A percentile compares a stretch with the other conserved stretches of the same genome.
These are phyloP conservation scores for Disparrhopalites patrizii DNA, from an alignment of 2,888 invertebrate genomes.

Conservation along the genomic window DNA sequence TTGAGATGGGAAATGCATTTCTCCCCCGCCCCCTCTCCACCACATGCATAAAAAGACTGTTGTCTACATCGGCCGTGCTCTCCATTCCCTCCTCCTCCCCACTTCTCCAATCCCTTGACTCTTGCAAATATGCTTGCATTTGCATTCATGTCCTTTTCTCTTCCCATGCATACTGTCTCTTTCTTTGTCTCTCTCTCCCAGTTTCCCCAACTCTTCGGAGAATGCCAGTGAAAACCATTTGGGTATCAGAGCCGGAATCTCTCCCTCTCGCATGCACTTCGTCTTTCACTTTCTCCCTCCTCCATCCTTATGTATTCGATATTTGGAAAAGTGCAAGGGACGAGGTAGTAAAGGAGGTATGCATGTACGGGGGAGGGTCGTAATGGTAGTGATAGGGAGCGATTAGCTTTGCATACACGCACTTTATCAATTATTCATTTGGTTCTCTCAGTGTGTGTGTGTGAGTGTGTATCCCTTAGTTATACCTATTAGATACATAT, in stretches of 20 bases:
- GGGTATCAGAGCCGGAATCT: no score
- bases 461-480: no score
- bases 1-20: no score
- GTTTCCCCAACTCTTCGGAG: no score
- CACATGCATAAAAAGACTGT: no score
- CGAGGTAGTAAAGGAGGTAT: neutral
- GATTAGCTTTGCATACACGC: constrained; percentile 26
- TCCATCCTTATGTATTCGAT: neutral
- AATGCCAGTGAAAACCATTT: no score
- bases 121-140: no score
- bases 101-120: neutral
- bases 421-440: constrained; percentile 27
- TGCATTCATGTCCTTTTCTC: neutral
- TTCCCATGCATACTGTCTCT: neutral
- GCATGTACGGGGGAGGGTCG: neutral
- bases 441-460: no score
- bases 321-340: neutral
- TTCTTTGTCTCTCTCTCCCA: neutral
- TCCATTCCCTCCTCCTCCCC: neutral
- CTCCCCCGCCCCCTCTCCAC: no score
- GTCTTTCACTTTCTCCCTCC: neutral
- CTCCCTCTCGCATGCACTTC: neutral
- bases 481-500: no score
- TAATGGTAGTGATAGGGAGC: constrained; percentile 14
- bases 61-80: no score